Evolutionary conservation across 2,888 invertebrate species (phyloP).

Genomic region (Trichogramma evanescens): DNA sequence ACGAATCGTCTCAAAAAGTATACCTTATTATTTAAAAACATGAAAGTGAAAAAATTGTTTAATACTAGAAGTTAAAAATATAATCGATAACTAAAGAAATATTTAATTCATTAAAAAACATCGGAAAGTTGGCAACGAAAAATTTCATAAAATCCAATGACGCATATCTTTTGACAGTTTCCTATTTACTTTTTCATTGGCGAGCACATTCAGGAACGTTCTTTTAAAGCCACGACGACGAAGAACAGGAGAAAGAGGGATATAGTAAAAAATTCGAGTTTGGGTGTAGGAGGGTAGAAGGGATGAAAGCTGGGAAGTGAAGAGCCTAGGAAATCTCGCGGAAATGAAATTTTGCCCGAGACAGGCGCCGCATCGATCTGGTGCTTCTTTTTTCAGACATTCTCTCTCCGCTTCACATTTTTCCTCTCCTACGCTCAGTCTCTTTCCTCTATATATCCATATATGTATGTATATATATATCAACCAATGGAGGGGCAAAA

Average conservation of each 20-base stretch:
- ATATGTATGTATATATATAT: too few relatives aligned
- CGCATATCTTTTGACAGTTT: constrained; percentile 4
- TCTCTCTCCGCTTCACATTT: constrained; percentile 7
- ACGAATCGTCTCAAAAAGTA: too few relatives aligned
- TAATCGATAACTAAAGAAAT: too few relatives aligned
- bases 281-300: too few relatives aligned
- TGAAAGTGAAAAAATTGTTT: too few relatives aligned
- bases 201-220: constrained; percentile 4
- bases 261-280: too few relatives aligned
- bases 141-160: constrained; percentile 20
- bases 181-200: neutral
- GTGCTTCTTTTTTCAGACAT: constrained; percentile 13
- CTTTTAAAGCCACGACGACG: neutral
- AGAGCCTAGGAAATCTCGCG: constrained; percentile 28
- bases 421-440: constrained; percentile 8
- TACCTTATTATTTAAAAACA: too few relatives aligned
- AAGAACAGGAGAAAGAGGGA: neutral
- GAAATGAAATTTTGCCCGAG: constrained; percentile 31
- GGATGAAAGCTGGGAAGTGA: neutral
- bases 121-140: neutral
- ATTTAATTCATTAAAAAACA: too few relatives aligned
- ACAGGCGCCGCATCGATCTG: constrained; percentile 32
- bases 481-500: too few relatives aligned
- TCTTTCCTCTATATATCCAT: neutral
- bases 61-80: too few relatives aligned